These are phyloP conservation scores for Isoperla grammatica DNA, from an alignment of 2,888 invertebrate genomes.

Conservation along the genomic window DNA sequence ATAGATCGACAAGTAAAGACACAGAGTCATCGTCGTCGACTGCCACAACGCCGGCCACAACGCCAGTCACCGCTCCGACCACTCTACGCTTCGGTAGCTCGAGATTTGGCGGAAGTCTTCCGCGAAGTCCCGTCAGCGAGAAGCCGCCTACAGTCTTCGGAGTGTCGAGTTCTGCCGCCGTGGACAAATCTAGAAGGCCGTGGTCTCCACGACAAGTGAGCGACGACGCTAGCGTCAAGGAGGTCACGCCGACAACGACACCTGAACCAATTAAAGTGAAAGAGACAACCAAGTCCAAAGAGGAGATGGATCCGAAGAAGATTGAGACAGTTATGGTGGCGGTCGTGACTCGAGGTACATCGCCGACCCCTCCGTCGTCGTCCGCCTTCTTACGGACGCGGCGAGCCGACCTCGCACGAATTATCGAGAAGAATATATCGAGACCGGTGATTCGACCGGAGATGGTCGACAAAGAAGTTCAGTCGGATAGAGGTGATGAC, in stretches of 20 bases:
- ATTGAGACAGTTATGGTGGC: slow-evolving; percentile 41
- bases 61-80: slow-evolving; percentile 21
- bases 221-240: background rate
- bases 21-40: slow-evolving; percentile 21
- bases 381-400: slow-evolving; percentile 56
- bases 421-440: slow-evolving; percentile 63
- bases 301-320: slow-evolving; percentile 1
- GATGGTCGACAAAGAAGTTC: slow-evolving; percentile 64
- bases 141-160: slow-evolving; percentile 35
- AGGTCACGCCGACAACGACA: background rate
- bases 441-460: slow-evolving; percentile 52
- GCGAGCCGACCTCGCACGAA: slow-evolving; percentile 66
- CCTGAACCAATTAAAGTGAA: too few species aligned
- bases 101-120: slow-evolving; percentile 34
- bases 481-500: slow-evolving; percentile 67
- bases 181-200: background rate
- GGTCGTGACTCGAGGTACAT: slow-evolving; percentile 69
- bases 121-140: slow-evolving; percentile 35
- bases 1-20: slow-evolving; percentile 26
- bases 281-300: background rate
- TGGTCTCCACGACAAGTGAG: background rate
- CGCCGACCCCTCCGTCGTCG: slow-evolving; percentile 67
- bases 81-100: slow-evolving; percentile 33
- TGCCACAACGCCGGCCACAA: slow-evolving; percentile 10
- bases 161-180: slow-evolving; percentile 21